Conservation (phyloP, 2,797 vertebrate species). For the Tokudaia tokunoshimensis region DNA sequence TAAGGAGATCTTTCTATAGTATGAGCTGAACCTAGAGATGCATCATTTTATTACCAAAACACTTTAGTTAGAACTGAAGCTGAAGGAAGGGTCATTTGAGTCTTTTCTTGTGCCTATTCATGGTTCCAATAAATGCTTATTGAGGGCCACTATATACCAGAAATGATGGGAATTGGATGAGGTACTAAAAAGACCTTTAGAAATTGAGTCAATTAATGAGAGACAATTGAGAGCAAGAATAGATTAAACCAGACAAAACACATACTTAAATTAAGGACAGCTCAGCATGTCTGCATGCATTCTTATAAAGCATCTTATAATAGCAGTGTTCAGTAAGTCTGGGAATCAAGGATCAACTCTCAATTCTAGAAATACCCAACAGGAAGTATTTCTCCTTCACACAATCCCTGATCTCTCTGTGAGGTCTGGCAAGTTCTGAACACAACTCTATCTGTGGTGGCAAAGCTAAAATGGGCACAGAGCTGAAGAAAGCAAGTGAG, state of each 20-base stretch:
- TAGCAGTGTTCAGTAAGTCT: neutral
- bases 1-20: constrained; percentile 59
- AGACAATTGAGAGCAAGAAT: neutral
- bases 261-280: neutral
- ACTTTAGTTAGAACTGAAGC: neutral
- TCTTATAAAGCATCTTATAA: neutral
- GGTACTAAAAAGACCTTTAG: constrained; percentile 4
- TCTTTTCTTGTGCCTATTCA: constrained; percentile 47
- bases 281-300: neutral
- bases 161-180: constrained; percentile 14
- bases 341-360: neutral
- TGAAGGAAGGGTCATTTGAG: neutral
- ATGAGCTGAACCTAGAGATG: constrained; percentile 17
- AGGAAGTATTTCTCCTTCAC: neutral
- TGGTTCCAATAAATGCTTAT: constrained; percentile 50
- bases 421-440: neutral
- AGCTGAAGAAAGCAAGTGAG: constrained; percentile 9
- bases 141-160: neutral
- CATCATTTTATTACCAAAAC: constrained; percentile 28
- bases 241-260: neutral
- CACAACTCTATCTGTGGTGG: neutral
- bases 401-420: neutral
- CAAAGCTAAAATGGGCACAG: neutral
- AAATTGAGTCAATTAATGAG: neutral
- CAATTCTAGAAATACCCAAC: neutral